Evolutionary conservation across 1,140 invertebrate species (phyloP), one percentile per base, ranked within the genome.

Genomic region (Tetraneura akinire): DNA sequence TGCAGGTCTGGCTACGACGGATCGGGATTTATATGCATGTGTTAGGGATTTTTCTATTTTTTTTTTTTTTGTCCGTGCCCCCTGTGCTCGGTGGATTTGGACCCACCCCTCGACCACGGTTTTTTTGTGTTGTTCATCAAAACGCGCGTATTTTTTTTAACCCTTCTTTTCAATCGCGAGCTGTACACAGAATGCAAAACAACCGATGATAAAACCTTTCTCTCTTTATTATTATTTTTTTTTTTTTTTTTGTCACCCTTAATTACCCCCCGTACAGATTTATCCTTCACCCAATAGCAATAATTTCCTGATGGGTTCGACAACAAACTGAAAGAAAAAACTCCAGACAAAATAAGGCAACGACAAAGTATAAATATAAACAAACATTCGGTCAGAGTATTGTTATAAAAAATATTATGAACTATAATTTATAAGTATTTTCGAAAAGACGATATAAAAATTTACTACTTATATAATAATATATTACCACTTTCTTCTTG

Each of bases 241-340:
- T 45, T 68, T 23, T 68, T 23, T 53, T 45, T 45, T 60, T 60
- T 18, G 53, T 78, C 73, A 78, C 73, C 53, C 73, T 57, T 78
- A 78, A 78, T 78, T 78, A 78, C 73, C 73, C 73, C 73, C 73
- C 53, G 73, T 60, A 68, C 11, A 23, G 64, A 68, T 45, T 3
- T n/a, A n/a, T 60, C 73, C n/a, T 45, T 60, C 37, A 21, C 47
- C 47, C 47, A n/a, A n/a, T n/a, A n/a, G 29, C 47, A 18, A 32
- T 11, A 32, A 53, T 42, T 53, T 73, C 10, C 10, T 8, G 70
- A 3, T n/a, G 47, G 9, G 23, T 73, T 73, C 32, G 1, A 1
- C 42, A 16, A 29, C 2, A 74, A 74, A 21, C n/a, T n/a, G n/a
- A 62, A 55, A 32, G 10, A 29, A 10, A 70, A 18, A 49, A 9